Evolutionary conservation across 2,888 invertebrate genomes (phyloP), one percentile per base, ranked within the genome.

Genomic region (Pristionchus fissidentatus): DNA sequence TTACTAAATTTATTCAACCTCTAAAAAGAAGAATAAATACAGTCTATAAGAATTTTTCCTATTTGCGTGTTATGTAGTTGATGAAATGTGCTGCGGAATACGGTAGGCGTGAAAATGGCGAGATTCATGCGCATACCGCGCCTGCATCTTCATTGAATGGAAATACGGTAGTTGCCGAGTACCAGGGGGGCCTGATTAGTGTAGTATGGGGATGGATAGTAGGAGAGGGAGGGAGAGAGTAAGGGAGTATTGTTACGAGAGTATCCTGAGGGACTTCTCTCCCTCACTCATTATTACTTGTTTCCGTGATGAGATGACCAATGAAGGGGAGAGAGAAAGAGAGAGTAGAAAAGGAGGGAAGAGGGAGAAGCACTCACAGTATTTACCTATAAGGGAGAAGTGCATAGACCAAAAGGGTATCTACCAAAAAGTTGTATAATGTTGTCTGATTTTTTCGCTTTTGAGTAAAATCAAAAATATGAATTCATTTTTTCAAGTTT

Each of bases 191-290:
- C 22, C 46, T 73, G 73, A 73, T 73, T 73, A 73, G 43, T 73
- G n/a, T 46, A 46, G 73, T 73, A 41, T 73, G 46, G 73, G 49
- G 29, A 73, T 46, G 73, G 46, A 73, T 73, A 73, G 70, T 38
- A 49, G 19, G 19, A 43, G 32, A 43, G 43, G 41, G 32, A 38
- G 38, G 41, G 38, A 49, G 19, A 19, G 41, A 38, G 66, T 32
- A 29, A 7, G 22, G 73, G 29, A 43, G 46, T 29, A 73, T 41
- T 46, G 46, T 46, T 46, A 41, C 46, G 38, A 29, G 73, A 41
- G 70, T 43, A 73, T 41, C 46, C 73, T 41, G 22, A 46, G 73
- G 46, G 41, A 46, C 38, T 73, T 35, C 38, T 7, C 57, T 62
- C 41, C 8, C 22, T 38, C 70, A 15, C 60, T 66, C 62, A 38